Percentiles rank a stretch among this genome's conserved stretches.
These are phyloP conservation scores for Todiramphus saurophagus DNA, from an alignment of 2,113 vertebrate genomes.

Conservation along the genomic window DNA sequence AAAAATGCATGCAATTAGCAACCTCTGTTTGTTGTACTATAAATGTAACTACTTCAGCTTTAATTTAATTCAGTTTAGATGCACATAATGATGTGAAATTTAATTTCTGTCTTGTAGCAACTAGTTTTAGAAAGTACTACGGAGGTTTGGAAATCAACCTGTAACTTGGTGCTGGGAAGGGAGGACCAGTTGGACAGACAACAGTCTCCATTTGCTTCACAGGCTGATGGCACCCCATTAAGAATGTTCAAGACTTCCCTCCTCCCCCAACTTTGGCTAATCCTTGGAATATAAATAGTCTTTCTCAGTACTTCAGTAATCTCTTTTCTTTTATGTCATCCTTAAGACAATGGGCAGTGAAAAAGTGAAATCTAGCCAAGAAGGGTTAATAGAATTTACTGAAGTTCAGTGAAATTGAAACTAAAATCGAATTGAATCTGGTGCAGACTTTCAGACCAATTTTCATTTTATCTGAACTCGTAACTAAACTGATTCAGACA, in stretches of 20 bases:
- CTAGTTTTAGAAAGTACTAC: background rate
- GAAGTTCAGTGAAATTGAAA: background rate
- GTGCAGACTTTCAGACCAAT: background rate
- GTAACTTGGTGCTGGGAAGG: accelerated
- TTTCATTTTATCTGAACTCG: background rate
- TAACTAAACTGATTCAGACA: background rate
- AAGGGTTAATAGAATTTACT: background rate
- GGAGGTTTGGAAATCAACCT: background rate
- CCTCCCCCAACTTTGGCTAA: background rate
- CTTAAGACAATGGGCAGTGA: background rate
- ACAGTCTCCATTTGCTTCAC: background rate
- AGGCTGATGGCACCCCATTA: accelerated
- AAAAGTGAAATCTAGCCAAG: background rate
- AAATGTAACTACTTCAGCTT: background rate
- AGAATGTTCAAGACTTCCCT: background rate
- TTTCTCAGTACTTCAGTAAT: background rate
- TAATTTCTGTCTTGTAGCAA: background rate
- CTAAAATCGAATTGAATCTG: background rate
- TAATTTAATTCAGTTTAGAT: background rate
- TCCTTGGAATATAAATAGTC: background rate
- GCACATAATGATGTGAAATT: background rate
- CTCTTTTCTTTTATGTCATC: background rate
- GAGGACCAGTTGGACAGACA: background rate
- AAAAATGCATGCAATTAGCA: background rate
- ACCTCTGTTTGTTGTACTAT: background rate